Percentiles rank a stretch among this genome's conserved stretches.
phyloP scores from a whole-genome alignment of 2,888 invertebrate species.

The Zootermopsis nevadensis region DNA sequence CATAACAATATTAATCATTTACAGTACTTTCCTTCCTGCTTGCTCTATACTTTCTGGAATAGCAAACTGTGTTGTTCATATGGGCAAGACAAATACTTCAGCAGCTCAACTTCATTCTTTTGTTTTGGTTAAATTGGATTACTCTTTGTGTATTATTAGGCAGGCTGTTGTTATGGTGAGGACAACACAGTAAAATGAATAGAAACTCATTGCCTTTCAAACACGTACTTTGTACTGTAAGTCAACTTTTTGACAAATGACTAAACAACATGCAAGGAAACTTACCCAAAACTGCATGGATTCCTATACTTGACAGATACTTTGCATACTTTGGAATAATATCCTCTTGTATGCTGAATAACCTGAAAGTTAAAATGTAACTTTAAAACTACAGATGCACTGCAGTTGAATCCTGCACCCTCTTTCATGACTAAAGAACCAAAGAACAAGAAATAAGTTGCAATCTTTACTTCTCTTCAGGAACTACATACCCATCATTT shows the following conservation, averaged over 20 bases:
- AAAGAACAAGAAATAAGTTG: conserved; percentile 57
- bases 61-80: no score
- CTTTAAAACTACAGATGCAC: background rate
- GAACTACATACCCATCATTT: conserved; percentile 65
- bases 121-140: no score
- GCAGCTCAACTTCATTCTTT: no score
- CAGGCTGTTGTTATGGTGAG: no score
- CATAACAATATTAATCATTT: no score
- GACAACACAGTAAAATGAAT: no score
- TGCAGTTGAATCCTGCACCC: background rate
- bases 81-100: no score
- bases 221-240: background rate
- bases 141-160: no score
- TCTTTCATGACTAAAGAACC: background rate
- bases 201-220: background rate
- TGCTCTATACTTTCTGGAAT: no score
- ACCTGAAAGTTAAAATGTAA: background rate
- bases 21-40: no score
- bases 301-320: conserved; percentile 70
- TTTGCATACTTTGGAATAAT: conserved; percentile 74
- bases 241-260: background rate
- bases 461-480: conserved; percentile 52
- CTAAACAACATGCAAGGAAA: background rate
- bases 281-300: conserved; percentile 77
- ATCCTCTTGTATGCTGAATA: conserved; percentile 60